Conservation (phyloP, 1,140 invertebrate species). For the Hylaeus anthracinus region DNA sequence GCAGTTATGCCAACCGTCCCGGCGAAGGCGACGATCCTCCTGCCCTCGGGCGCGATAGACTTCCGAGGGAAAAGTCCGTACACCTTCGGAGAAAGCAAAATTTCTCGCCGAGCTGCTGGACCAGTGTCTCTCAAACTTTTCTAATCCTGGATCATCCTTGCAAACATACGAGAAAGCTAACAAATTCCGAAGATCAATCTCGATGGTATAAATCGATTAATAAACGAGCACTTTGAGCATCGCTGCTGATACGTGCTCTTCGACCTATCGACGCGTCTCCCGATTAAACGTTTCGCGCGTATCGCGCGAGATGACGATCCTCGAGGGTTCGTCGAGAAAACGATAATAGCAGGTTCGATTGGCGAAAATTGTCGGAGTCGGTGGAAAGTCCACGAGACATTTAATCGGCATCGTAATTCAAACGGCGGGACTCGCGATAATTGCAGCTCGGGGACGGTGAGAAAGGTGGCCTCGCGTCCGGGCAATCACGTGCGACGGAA, state of each 20-base stretch:
- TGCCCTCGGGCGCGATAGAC: background rate
- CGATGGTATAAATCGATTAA: too few species aligned
- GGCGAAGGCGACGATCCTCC: background rate
- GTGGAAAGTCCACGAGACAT: constrained; percentile 4
- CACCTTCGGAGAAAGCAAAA: constrained; percentile 23
- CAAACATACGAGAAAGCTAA: too few species aligned
- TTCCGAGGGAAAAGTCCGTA: constrained; percentile 21
- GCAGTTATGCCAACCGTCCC: constrained; percentile 40
- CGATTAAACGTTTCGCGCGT: background rate
- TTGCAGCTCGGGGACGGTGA: constrained; percentile 1
- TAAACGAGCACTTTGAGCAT: too few species aligned
- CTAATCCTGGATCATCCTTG: too few species aligned
- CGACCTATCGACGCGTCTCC: background rate
- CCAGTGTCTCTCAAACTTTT: background rate
- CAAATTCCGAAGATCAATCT: too few species aligned
- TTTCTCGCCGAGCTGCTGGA: background rate
- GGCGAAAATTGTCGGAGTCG: constrained; percentile 24
- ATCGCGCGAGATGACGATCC: background rate
- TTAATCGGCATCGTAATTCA: constrained; percentile 23
- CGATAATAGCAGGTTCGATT: background rate
- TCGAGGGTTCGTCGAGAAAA: background rate
- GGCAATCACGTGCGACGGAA: constrained; percentile 17
- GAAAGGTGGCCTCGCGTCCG: constrained; percentile 9
- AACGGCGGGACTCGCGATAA: constrained; percentile 13
- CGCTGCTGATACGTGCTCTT: too few species aligned